Evolutionary conservation across 2,888 invertebrate genomes (phyloP), one percentile per base, ranked within the genome.

Genomic region (Actias luna): DNA sequence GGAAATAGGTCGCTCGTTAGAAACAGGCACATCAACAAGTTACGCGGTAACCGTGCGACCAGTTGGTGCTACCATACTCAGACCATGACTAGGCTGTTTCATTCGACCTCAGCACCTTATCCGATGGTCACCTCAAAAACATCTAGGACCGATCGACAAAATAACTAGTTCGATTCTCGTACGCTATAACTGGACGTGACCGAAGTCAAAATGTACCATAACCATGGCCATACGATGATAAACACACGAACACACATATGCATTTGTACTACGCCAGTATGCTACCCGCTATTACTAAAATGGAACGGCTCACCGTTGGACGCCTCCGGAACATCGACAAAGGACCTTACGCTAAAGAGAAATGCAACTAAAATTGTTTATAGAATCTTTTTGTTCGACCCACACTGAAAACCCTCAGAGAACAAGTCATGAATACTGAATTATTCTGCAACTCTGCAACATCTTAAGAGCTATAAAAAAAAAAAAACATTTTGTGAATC

Each of bases 221-320:
- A 69, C 72, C 73, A 70, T 72, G 69, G 71, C 70, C 74, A 74
- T 76, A 71, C 68, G 67, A 61, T 72, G 67, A 8, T n/a, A n/a
- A 25, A 69, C 64, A 66, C 60, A 62, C 67, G 72, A 70, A 79
- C 82, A 83, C 88, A 87, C 83, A 83, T 87, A 79, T 72, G 82
- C 86, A 87, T 90, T 91, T 91, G 90, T 89, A 91, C 91, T 90
- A 88, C 87, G 87, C 84, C 89, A 89, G 89, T 88, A 87, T 85
- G 85, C 85, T 85, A 85, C 85, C 87, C 85, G 85, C 86, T 87
- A 85, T 69, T 60, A 69, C 76, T 80, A 81, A 72, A 69, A 66
- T 70, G 67, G 68, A 71, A 72, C 79, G 73, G 71, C 62, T 75
- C 82, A 69, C 83, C 81, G 77, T 70, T 79, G 79, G 79, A 82